Evolutionary conservation across 2,888 invertebrate species (phyloP).

Genomic region (Darwinula stevensoni): DNA sequence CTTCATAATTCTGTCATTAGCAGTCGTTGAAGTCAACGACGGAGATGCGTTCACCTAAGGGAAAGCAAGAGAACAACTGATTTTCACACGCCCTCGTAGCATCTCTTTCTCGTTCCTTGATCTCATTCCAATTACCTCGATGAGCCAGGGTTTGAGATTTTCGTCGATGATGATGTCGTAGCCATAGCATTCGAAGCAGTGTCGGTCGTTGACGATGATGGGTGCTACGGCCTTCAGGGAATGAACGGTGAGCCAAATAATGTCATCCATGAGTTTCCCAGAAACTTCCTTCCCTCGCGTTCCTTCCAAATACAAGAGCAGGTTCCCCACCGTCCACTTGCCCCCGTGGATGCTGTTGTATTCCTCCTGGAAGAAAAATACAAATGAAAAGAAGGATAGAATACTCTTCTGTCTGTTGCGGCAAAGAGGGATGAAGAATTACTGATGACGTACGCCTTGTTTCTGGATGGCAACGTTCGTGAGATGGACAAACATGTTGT

Average conservation of each 20-base stretch:
- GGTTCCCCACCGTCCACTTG: conserved; percentile 71
- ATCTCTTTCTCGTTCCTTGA: no score
- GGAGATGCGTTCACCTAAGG: conserved; percentile 71
- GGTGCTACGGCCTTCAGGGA: conserved; percentile 73
- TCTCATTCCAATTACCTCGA: conserved; percentile 38
- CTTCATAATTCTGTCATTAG: conserved; percentile 72
- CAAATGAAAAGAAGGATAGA: no score
- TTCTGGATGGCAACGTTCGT: conserved; percentile 97
- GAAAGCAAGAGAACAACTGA: conserved; percentile 3
- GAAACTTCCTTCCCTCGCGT: conserved; percentile 64
- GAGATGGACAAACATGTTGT: conserved; percentile 77
- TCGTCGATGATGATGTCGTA: conserved; percentile 90
- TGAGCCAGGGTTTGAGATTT: conserved; percentile 70
- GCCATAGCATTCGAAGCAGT: conserved; percentile 79
- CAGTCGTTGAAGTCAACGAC: conserved; percentile 72
- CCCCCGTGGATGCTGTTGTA: conserved; percentile 83
- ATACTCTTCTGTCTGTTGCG: no score
- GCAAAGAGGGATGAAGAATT: background rate
- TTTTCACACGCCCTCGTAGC: no score
- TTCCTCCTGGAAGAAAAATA: conserved; percentile 31
- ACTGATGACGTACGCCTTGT: conserved; percentile 35
- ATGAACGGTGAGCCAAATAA: conserved; percentile 42
- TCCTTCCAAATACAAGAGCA: conserved; percentile 62
- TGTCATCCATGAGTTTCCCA: conserved; percentile 58
- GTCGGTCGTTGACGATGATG: conserved; percentile 70